Evolutionary conservation across 2,888 invertebrate genomes (phyloP), one percentile per base, ranked within the genome.

Genomic region (Andrena bicolor): DNA sequence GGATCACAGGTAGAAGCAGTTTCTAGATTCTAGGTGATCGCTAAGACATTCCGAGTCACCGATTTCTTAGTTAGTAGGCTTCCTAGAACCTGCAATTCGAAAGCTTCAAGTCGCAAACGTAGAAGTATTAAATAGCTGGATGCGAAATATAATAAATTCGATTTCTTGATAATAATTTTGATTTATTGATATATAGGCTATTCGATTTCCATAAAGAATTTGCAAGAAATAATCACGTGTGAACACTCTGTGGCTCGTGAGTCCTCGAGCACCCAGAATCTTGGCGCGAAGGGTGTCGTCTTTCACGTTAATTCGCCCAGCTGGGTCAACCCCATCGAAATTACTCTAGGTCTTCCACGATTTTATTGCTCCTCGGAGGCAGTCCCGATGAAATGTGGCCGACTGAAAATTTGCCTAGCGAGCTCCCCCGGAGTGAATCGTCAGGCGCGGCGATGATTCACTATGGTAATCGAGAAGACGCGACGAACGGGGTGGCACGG

Each of bases 271-370:
- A 1, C 20, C 8, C 8, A n/a, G 32, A 53, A 2, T 2, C 30
- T 68, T n/a, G n/a, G 6, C 1, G n/a, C 4, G 32, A 51, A 8
- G n/a, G 20, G 56, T 20, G 41, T 35, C 32, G 51, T 76, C 56
- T 75, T 68, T 68, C 77, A 63, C 58, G 56, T 61, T 69, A 78
- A 81, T 72, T 73, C 72, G 53, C 30, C 2, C 5, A 6, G 61
- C 10, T n/a, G 8, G 63, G 72, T 20, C 41, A 63, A 71, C 63
- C 56, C 58, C n/a, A 23, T 13, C 72, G 56, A 48, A 56, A 71
- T 63, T 13, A 63, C 63, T 30, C 48, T 4, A 20, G 30, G 20
- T n/a, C 20, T 61, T 10, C 4, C n/a, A 7, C 20, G 16, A 53
- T 61, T 71, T 63, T 41, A 48, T 53, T 10, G 10, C 61, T 63